Base-by-base conservation (phyloP, 2,797 vertebrate genomes). In the Eptatretus atami region DNA sequence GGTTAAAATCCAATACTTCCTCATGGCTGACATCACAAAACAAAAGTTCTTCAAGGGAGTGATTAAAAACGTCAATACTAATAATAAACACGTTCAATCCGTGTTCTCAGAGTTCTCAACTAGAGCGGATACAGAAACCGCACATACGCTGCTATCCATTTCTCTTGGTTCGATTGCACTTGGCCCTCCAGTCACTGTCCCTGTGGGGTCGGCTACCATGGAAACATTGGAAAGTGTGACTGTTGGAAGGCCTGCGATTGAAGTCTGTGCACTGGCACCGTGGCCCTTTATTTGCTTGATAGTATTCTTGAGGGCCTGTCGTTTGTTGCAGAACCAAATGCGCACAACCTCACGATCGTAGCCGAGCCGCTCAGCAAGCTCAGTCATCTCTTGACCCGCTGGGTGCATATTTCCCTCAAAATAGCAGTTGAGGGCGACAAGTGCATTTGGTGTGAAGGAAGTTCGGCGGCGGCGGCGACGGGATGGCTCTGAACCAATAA, bases 241-340 rank as follows among this genome's bases (percentile, higher is more conserved):
- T 61, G 57, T 24, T 24, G n/a, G 57, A n/a, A 25, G n/a, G 57
- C 11, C 25, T n/a, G 57, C 12, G 12, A 25, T 24, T n/a, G 25
- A 61, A 12, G n/a, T 61, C 57, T 61, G 57, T 10, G n/a, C n/a
- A 25, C n/a, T 61, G 57, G 10, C n/a, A 9, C 25, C n/a, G 24
- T 66, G 53, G 19, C 54, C 61, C 53, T 64, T 61, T 15, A 66
- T 53, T 52, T 53, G 84, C 73, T 96, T 95, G 76, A 86, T 94
- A 25, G 90, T 96, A 78, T 95, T 96, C 69, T 96, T 96, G 66
- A 96, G 78, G 0, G 88, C 94, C 79, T 96, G 90, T 64, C 90
- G 80, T 67, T 86, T 79, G 70, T 95, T 96, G 78, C 90, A 96
- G 76, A 96, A 96, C 90, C 90, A 96, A 2, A 95, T 86, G 3